Percentiles rank a stretch among this genome's conserved stretches.
Evolutionary conservation across 2,113 vertebrate species (phyloP).

Genomic region (Myxocyprinus asiaticus): DNA sequence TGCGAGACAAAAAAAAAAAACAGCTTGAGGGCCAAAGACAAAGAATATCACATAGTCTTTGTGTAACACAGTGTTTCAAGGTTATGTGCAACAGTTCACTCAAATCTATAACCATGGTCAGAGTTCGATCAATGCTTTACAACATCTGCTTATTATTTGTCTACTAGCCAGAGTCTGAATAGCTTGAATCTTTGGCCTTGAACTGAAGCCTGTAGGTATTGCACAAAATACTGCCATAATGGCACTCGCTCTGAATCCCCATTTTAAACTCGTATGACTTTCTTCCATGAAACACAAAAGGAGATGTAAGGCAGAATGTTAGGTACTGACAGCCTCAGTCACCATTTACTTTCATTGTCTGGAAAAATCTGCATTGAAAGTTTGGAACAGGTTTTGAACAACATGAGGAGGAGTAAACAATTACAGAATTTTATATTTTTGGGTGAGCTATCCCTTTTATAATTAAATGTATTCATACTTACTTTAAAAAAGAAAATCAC

Average conservation of each 20-base stretch:
- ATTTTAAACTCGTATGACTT: not conserved
- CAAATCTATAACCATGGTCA: not conserved
- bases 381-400: too few species aligned
- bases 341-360: too few species aligned
- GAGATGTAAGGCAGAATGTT: too few species aligned
- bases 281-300: not conserved
- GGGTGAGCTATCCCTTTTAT: too few species aligned
- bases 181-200: conserved; percentile 9
- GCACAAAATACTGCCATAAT: not conserved
- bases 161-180: not conserved
- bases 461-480: too few species aligned
- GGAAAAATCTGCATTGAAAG: too few species aligned
- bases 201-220: conserved; percentile 1
- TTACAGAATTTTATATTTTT: too few species aligned
- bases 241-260: not conserved
- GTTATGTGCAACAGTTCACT: not conserved
- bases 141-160: too few species aligned
- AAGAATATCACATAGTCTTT: not conserved
- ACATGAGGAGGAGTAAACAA: too few species aligned
- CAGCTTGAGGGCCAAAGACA: not conserved
- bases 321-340: too few species aligned
- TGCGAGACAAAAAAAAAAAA: not conserved
- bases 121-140: not conserved
- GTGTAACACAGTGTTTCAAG: conserved; percentile 9
- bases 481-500: too few species aligned